These are phyloP conservation scores for Drosophila jambulina DNA, from an alignment of 1,140 invertebrate genomes.

Conservation along the genomic window DNA sequence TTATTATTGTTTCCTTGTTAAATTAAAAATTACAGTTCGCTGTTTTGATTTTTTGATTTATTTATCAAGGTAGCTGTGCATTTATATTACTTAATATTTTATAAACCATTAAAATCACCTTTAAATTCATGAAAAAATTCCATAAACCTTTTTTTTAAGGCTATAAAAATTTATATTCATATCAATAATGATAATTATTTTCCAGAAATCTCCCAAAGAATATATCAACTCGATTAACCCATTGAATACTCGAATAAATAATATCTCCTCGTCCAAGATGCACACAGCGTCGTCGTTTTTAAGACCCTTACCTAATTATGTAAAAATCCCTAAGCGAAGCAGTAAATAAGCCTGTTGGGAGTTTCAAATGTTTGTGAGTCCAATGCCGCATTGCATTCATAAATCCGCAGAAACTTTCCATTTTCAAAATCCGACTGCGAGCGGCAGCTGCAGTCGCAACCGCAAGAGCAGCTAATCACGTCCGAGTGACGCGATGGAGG, in stretches of 20 bases:
- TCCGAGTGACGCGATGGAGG: slow-evolving; percentile 15
- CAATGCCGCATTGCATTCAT: slow-evolving; percentile 32
- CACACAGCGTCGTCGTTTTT: not conserved
- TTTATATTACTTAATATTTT: not conserved
- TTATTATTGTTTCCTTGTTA: not conserved
- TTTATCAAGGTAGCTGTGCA: not conserved
- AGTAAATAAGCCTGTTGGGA: slow-evolving; percentile 18
- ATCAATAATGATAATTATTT: not conserved
- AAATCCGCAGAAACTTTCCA: slow-evolving; percentile 36
- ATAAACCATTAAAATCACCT: not conserved
- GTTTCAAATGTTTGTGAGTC: slow-evolving; percentile 8
- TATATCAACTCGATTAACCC: not conserved
- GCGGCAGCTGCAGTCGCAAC: slow-evolving; percentile 27
- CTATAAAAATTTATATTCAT: not conserved
- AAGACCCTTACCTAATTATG: slow-evolving; percentile 26
- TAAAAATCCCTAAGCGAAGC: slow-evolving; percentile 20
- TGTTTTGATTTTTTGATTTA: not conserved
- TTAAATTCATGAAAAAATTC: not conserved
- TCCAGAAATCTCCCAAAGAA: not conserved
- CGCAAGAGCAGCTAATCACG: slow-evolving; percentile 45
- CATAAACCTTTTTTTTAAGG: not conserved
- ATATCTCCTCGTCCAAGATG: not conserved
- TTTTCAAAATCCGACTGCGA: slow-evolving; percentile 37
- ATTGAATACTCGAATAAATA: not conserved
- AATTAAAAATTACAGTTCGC: not conserved